Evolutionary conservation across 2,888 invertebrate species (phyloP), one percentile per base, ranked within the genome.

Genomic region (Branchinecta sandiegonensis): DNA sequence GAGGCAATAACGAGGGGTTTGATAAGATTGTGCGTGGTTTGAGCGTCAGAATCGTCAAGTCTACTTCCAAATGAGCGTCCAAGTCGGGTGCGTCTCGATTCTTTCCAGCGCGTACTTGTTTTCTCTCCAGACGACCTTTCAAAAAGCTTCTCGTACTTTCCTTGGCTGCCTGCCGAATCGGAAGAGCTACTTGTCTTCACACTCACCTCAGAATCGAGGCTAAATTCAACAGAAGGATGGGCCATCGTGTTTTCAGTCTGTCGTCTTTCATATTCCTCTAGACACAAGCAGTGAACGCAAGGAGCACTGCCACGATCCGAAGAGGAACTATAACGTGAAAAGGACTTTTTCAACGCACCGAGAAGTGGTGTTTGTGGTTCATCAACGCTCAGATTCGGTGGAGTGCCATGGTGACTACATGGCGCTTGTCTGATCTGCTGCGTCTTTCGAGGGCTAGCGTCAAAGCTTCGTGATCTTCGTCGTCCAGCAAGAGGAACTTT

Each of bases 261-360:
- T 12, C 37, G 67, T 5, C 69, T 63, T 23, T 69, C 69, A 56
- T 69, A 69, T 23, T 69, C 69, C 46, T 69, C 69, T 7, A 68
- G 67, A 47, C 67, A 69, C 6, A 68, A 66, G 17, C 69, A 69
- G 48, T 69, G 69, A 10, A 69, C 66, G 47, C 69, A 69, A 13
- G 65, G 47, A 9, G 50, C 17, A 14, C 69, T 69, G 37, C 69
- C 69, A 17, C 65, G 65, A 14, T 68, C 67, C 9, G 69, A 68
- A 5, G 69, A 47, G 11, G 69, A 69, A 13, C 66, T 67, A 46
- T 69, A 37, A 1, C 69, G 69, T 2, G 69, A 69, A 23, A 69
- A 69, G 1, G 69, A 69, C 8, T 67, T 48, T 14, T 67, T 47
- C 46, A 69, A 46, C 69, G 67, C 67, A 8, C 68, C 67, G 12